Percentiles rank a stretch among this genome's conserved stretches.
Evolutionary conservation across 1,140 invertebrate species (phyloP).

Genomic region (Drosophila grimshawi): DNA sequence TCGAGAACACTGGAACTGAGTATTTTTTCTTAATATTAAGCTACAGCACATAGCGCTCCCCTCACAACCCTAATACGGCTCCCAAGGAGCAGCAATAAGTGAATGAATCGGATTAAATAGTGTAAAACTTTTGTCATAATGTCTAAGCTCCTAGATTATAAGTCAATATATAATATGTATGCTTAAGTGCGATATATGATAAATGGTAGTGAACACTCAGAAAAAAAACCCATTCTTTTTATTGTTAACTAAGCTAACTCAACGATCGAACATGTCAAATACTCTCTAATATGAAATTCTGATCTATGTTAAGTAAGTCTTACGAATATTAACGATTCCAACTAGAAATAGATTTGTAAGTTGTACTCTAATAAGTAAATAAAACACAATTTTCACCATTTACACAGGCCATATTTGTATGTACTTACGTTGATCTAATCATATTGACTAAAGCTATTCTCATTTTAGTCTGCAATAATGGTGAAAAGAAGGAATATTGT

Average conservation of each 20-base stretch:
- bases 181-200: conserved; percentile 3
- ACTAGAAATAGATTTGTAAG: conserved; percentile 44
- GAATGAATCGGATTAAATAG: conserved; percentile 62
- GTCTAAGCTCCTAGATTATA: conserved; percentile 60
- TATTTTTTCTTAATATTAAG: conserved; percentile 78
- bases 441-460: conserved; percentile 43
- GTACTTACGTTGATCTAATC: conserved; percentile 48
- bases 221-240: conserved; percentile 4
- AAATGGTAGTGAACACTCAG: conserved; percentile 11
- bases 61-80: conserved; percentile 56
- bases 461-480: conserved; percentile 48
- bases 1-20: conserved; percentile 80
- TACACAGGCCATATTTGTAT: conserved; percentile 48
- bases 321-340: conserved; percentile 14
- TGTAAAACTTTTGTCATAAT: conserved; percentile 74
- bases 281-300: conserved; percentile 26
- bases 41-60: conserved; percentile 47
- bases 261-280: conserved; percentile 14
- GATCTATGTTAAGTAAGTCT: conserved; percentile 22
- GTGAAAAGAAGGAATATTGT: conserved; percentile 37
- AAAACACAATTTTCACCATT: conserved; percentile 41
- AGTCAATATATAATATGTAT: conserved; percentile 17
- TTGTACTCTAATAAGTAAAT: conserved; percentile 40
- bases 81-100: conserved; percentile 79
- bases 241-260: conserved; percentile 39